A percentile compares a stretch with the other conserved stretches of the same genome.
phyloP scores from a whole-genome alignment of 2,888 invertebrate genomes.

The Teleiodes luculella region DNA sequence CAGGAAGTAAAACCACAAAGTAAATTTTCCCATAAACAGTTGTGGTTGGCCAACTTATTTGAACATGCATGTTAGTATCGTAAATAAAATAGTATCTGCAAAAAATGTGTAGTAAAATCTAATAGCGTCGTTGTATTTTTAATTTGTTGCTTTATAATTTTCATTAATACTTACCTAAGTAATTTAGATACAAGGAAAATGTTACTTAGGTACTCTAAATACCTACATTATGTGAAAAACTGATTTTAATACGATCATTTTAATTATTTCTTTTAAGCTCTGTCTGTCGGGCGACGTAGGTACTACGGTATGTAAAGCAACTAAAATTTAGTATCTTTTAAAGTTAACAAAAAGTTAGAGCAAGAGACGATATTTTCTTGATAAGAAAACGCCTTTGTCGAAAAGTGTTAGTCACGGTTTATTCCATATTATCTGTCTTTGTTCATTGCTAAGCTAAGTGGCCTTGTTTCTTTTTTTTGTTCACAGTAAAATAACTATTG shows the following conservation, averaged over 20 bases:
- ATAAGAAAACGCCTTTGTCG: slow-evolving; percentile 27
- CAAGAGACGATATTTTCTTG: slow-evolving; percentile 27
- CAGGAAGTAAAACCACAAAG: slow-evolving; percentile 71
- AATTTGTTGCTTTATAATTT: too few species aligned
- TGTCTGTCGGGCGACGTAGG: too few species aligned
- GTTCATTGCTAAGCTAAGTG: slow-evolving; percentile 11
- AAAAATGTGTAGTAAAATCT: too few species aligned
- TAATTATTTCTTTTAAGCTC: too few species aligned
- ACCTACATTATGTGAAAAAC: too few species aligned
- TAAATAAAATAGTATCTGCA: too few species aligned
- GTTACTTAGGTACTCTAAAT: too few species aligned
- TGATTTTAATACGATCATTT: too few species aligned
- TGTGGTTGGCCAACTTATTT: background rate
- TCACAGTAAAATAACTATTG: slow-evolving; percentile 19
- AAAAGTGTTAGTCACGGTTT: slow-evolving; percentile 29
- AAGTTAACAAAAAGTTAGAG: slow-evolving; percentile 14
- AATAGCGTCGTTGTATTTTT: too few species aligned
- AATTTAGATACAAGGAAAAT: too few species aligned
- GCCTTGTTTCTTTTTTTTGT: slow-evolving; percentile 21
- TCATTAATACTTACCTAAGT: too few species aligned
- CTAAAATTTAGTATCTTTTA: background rate
- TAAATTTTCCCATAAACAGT: slow-evolving; percentile 40
- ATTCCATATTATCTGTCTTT: slow-evolving; percentile 30
- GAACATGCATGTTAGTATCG: too few species aligned
- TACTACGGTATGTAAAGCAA: background rate